Conservation (phyloP, 2,888 invertebrate species). For the Agrochola macilenta region DNA sequence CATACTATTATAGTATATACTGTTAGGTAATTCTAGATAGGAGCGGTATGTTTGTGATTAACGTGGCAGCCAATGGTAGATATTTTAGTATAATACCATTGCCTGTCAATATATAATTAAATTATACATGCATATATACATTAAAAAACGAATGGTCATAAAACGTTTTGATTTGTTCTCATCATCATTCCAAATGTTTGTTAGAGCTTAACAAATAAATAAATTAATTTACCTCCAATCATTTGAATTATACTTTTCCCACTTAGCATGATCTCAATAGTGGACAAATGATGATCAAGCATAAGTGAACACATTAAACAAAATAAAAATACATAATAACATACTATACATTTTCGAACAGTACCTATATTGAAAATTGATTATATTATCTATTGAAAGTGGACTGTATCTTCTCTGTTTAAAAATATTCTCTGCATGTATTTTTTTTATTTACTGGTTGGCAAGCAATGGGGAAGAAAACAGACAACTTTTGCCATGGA, state of each 20-base stretch:
- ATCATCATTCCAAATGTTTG: not conserved
- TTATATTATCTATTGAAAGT: not conserved
- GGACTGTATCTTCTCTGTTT: not conserved
- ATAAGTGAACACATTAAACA: not conserved
- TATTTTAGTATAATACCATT: not conserved
- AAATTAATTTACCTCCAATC: no score
- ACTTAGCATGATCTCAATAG: not conserved
- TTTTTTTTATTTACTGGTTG: no score
- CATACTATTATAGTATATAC: not conserved
- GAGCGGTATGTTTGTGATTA: not conserved
- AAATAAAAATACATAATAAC: constrained; percentile 5
- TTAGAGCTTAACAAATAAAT: not conserved
- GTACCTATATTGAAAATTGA: not conserved
- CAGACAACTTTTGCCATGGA: not conserved
- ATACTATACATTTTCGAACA: not conserved
- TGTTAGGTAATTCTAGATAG: not conserved
- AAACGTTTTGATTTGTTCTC: not conserved
- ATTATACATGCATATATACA: not conserved
- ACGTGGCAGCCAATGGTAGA: not conserved
- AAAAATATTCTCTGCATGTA: not conserved
- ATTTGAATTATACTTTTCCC: not conserved
- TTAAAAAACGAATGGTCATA: not conserved
- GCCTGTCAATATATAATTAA: no score
- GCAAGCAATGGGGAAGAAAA: not conserved
- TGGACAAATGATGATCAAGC: not conserved